A percentile compares a stretch with the other conserved stretches of the same genome.
These are phyloP conservation scores for Hippoglossus stenolepis DNA, from an alignment of 2,113 vertebrate species.

Conservation along the genomic window DNA sequence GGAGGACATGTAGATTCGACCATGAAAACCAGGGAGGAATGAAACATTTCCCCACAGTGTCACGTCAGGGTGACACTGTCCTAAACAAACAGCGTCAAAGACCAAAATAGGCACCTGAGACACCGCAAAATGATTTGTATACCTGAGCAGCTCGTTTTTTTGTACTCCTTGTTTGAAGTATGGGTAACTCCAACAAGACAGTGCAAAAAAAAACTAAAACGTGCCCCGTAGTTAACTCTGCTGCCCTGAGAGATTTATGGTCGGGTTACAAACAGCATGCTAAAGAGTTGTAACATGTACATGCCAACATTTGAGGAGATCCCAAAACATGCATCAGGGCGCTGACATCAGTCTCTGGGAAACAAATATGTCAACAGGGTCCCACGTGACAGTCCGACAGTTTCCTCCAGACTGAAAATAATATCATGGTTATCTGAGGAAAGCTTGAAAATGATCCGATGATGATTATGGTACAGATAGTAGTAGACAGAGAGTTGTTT, in stretches of 20 bases:
- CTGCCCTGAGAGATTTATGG: conserved; percentile 70
- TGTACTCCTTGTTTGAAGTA: conserved; percentile 69
- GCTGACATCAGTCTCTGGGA: conserved; percentile 66
- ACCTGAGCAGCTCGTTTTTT: conserved; percentile 48
- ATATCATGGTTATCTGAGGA: not conserved
- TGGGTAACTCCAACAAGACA: conserved; percentile 40
- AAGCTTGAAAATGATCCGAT: too few species aligned
- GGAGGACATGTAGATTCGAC: conserved; percentile 23
- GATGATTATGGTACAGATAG: too few species aligned
- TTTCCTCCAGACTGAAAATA: not conserved
- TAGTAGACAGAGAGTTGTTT: too few species aligned
- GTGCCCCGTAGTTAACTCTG: conserved; percentile 51
- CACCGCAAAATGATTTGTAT: conserved; percentile 70
- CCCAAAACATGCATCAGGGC: conserved; percentile 66
- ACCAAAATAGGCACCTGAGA: conserved; percentile 62
- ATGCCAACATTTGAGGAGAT: conserved; percentile 67
- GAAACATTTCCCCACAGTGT: conserved; percentile 34
- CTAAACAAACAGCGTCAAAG: conserved; percentile 44
- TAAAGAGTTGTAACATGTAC: conserved; percentile 60
- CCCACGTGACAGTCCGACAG: conserved; percentile 15
- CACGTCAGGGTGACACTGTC: conserved; percentile 45
- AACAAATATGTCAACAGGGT: conserved; percentile 61
- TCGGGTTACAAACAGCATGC: conserved; percentile 17
- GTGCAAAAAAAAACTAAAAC: conserved; percentile 31
- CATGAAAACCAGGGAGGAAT: conserved; percentile 37